Percentiles rank a stretch among this genome's conserved stretches.
These are phyloP conservation scores for Amphilophus citrinellus DNA, from an alignment of 2,113 vertebrate species.

Conservation along the genomic window DNA sequence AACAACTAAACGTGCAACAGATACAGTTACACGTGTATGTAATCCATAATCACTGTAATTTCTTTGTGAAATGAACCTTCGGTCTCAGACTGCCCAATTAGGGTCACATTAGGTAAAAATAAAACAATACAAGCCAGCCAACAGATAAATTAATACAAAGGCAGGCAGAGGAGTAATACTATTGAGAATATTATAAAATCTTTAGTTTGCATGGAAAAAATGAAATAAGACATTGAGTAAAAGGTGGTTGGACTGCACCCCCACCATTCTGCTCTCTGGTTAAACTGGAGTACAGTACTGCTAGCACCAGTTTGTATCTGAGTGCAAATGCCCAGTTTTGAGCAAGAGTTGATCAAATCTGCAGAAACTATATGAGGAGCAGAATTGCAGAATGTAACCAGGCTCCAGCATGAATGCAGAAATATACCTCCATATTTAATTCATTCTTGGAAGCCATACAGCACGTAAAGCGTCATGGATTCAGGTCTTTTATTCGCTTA, in stretches of 20 bases:
- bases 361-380: not conserved
- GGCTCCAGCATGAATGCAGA: not conserved
- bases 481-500: not conserved
- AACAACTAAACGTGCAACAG: too few species aligned
- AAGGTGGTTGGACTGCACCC: not conserved
- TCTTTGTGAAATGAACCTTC: too few species aligned
- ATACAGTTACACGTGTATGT: too few species aligned
- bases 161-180: not conserved
- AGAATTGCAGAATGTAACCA: not conserved
- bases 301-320: too few species aligned
- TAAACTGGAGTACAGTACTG: not conserved
- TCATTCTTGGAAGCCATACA: not conserved
- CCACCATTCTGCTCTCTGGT: not conserved
- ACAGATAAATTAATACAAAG: not conserved
- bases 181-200: not conserved
- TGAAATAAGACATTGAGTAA: not conserved
- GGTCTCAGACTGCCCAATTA: too few species aligned
- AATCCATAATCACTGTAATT: too few species aligned
- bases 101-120: too few species aligned
- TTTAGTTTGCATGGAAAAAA: not conserved
- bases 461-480: not conserved
- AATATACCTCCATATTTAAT: not conserved
- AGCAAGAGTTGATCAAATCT: not conserved
- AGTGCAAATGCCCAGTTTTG: not conserved
- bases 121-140: too few species aligned